Conservation (phyloP, 2,888 invertebrate species). For the Alloplasta piceator region DNA sequence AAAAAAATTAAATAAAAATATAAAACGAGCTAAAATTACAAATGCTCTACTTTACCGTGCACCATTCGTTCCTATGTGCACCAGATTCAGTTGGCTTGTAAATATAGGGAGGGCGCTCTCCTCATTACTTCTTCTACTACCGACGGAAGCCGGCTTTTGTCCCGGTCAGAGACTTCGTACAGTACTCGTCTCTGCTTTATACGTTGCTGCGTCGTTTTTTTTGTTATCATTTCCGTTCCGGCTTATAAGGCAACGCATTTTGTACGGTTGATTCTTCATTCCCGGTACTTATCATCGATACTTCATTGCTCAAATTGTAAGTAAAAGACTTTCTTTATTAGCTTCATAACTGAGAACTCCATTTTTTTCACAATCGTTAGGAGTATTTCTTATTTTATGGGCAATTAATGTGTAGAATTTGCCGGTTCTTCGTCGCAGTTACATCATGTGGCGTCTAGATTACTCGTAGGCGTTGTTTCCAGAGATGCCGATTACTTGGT, state of each 20-base stretch:
- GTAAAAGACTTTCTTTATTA: not conserved
- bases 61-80: not conserved
- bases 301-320: constrained; percentile 11
- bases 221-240: not conserved
- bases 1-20: too few species aligned
- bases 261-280: not conserved
- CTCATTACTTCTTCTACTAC: not conserved
- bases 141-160: too few species aligned
- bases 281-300: not conserved
- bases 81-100: not conserved
- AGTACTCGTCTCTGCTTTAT: too few species aligned
- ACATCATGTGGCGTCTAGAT: too few species aligned
- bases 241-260: constrained; percentile 7
- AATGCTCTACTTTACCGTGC: constrained; percentile 1
- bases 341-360: too few species aligned
- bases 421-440: too few species aligned
- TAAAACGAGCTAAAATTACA: not conserved
- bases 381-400: too few species aligned
- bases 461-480: too few species aligned
- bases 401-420: too few species aligned
- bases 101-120: constrained; percentile 1
- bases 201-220: not conserved
- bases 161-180: too few species aligned
- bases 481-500: too few species aligned
- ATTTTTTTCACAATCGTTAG: too few species aligned